A percentile compares a stretch with the other conserved stretches of the same genome.
Evolutionary conservation across 1,140 invertebrate genomes (phyloP).

Genomic region (Spodoptera frugiperda): DNA sequence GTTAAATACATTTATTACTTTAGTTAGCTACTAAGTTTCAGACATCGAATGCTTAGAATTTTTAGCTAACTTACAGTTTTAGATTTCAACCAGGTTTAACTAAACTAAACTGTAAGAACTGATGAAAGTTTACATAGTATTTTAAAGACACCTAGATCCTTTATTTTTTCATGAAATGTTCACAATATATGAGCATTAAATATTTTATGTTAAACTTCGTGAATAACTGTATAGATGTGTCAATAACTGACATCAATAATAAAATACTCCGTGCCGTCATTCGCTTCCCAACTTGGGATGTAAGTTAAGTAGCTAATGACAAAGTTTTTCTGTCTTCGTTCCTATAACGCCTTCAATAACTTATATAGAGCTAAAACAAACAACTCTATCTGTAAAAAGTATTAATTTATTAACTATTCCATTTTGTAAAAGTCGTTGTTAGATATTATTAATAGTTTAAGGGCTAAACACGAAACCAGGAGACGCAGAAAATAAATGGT

Average conservation of each 20-base stretch:
- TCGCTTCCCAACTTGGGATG: not conserved
- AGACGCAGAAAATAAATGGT: slow-evolving; percentile 22
- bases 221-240: not conserved
- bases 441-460: slow-evolving; percentile 5
- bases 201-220: no score
- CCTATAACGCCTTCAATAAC: not conserved
- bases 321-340: not conserved
- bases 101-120: no score
- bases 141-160: no score
- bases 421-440: not conserved
- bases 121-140: no score
- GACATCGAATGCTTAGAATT: not conserved
- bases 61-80: not conserved
- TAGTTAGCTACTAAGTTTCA: not conserved
- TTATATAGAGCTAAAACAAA: not conserved
- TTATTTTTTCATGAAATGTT: no score
- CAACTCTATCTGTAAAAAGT: not conserved
- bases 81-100: not conserved
- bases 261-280: not conserved
- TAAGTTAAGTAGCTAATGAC: not conserved
- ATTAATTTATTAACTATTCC: not conserved
- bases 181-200: no score
- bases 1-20: slow-evolving; percentile 27
- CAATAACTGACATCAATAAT: slow-evolving; percentile 5
- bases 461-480: slow-evolving; percentile 4